Conservation (phyloP, 2,888 invertebrate genomes). For the Mystacides longicornis region DNA sequence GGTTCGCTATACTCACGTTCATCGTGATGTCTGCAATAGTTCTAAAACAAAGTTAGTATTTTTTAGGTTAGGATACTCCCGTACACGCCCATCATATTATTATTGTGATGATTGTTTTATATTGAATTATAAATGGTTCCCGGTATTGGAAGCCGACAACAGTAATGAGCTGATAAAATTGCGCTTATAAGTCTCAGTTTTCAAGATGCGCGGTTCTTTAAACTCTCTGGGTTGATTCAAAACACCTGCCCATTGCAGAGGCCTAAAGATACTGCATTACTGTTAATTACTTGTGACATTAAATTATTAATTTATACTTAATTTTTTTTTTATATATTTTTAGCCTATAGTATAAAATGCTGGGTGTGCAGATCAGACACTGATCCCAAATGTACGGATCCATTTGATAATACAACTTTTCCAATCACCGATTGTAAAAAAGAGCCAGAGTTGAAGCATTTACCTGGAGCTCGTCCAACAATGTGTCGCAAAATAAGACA, state of each 20-base stretch:
- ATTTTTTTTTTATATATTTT: conserved; percentile 29
- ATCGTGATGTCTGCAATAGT: conserved; percentile 12
- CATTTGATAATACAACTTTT: conserved; percentile 83
- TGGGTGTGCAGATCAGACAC: conserved; percentile 86
- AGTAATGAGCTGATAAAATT: no score
- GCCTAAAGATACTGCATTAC: no score
- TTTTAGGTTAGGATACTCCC: conserved; percentile 16
- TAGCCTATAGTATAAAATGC: conserved; percentile 70
- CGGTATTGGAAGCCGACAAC: no score
- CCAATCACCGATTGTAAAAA: conserved; percentile 76
- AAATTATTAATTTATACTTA: no score
- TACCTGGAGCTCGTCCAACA: conserved; percentile 63
- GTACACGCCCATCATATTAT: conserved; percentile 18
- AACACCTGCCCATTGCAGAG: no score
- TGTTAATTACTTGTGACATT: not conserved
- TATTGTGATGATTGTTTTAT: not conserved
- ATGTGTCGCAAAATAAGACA: conserved; percentile 91
- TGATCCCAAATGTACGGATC: conserved; percentile 87
- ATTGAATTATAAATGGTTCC: no score
- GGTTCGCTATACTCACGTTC: conserved; percentile 8
- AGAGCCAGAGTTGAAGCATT: conserved; percentile 52
- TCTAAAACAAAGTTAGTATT: conserved; percentile 18
- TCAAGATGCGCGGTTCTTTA: no score
- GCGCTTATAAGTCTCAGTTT: no score
- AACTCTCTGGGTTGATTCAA: no score